Conservation (phyloP, 2,888 invertebrate species). For the Tillus elongatus region DNA sequence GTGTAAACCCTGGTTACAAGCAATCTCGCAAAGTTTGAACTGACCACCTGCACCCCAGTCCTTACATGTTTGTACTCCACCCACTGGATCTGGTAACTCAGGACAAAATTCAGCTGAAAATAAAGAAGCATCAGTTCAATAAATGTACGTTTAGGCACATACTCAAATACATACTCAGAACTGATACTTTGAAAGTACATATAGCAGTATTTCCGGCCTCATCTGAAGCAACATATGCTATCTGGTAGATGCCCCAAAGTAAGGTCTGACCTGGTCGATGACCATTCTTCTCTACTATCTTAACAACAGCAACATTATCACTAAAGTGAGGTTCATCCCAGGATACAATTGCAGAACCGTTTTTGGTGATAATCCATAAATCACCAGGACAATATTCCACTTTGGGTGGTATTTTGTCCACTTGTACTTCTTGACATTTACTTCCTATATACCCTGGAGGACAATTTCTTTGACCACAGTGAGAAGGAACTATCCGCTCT, state of each 20-base stretch:
- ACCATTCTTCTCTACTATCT: constrained; percentile 74
- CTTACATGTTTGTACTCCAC: constrained; percentile 85
- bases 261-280: constrained; percentile 81
- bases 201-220: constrained; percentile 84
- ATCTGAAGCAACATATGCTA: constrained; percentile 90
- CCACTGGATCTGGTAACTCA: constrained; percentile 76
- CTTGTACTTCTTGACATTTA: constrained; percentile 69
- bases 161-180: too few species aligned
- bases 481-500: constrained; percentile 82
- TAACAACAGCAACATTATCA: constrained; percentile 76
- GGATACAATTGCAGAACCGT: constrained; percentile 79
- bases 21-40: constrained; percentile 90
- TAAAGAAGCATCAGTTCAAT: too few species aligned
- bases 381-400: constrained; percentile 89
- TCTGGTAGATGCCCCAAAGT: constrained; percentile 84
- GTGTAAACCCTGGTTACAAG: constrained; percentile 73
- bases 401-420: constrained; percentile 59
- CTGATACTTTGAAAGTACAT: constrained; percentile 85
- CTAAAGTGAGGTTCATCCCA: constrained; percentile 91
- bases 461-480: constrained; percentile 84
- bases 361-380: constrained; percentile 87
- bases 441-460: constrained; percentile 78
- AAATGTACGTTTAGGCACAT: too few species aligned
- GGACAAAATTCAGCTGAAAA: constrained; percentile 82
- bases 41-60: constrained; percentile 95